Evolutionary conservation across 2,113 vertebrate genomes (phyloP).

Genomic region (Neotragus pygmaeus): DNA sequence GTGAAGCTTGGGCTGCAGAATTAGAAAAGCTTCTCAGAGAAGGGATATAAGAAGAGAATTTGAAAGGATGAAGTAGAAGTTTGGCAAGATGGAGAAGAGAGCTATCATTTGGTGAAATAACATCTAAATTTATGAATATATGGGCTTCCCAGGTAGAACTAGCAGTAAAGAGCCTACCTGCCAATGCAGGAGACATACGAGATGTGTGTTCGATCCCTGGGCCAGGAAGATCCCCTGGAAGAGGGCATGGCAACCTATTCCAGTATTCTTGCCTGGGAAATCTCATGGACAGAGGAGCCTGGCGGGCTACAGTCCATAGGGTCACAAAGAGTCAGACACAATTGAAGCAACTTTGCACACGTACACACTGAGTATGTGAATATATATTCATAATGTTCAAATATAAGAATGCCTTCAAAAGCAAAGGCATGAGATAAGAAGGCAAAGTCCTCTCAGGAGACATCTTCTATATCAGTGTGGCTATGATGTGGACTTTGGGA

Average conservation of each 20-base stretch:
- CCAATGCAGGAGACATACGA: neutral
- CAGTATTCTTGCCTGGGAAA: neutral
- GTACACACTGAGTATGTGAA: neutral
- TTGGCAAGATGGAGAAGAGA: neutral
- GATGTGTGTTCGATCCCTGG: neutral
- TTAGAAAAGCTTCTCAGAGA: neutral
- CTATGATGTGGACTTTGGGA: neutral
- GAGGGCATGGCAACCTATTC: neutral
- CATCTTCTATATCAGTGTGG: neutral
- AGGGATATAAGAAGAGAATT: neutral
- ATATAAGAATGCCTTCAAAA: neutral
- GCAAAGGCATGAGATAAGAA: neutral
- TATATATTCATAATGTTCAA: neutral
- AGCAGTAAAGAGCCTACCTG: neutral
- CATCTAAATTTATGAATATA: neutral
- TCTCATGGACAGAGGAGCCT: neutral
- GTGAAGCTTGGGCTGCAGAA: neutral
- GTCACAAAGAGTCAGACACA: neutral
- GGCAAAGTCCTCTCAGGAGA: neutral
- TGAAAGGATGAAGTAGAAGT: neutral
- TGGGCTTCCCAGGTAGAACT: neutral
- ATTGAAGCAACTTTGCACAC: neutral
- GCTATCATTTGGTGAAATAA: neutral
- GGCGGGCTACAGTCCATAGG: neutral
- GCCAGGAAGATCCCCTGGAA: neutral